Evolutionary conservation across 2,113 vertebrate species (phyloP), one percentile per base, ranked within the genome.

Genomic region (Phocoena phocoena): DNA sequence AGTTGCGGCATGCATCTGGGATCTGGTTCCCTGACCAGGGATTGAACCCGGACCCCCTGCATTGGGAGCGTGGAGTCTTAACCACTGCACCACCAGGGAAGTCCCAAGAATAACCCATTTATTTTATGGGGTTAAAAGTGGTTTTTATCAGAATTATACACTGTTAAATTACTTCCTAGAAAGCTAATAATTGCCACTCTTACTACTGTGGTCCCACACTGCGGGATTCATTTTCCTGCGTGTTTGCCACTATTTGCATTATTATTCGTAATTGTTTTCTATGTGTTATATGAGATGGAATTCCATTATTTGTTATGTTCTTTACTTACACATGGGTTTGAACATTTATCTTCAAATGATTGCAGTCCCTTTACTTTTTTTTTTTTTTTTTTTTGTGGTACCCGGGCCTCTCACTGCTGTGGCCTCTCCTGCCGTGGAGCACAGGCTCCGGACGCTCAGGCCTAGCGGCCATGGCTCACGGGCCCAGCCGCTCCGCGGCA

Each of bases 311-410:
- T 50, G 10, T 87, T 55, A 63, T 79, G 41, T 91, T 93, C 1
- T 65, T 74, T 31, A 6, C 63, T 81, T 81, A 58, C 21, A 36
- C 3, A 5, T 68, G 58, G 86, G 5, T 85, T 85, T 95, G 41
- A 91, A 71, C 50, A 76, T 77, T 88, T 83, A 62, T 93, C 58
- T 77, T 82, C 31, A 82, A 21, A 80, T 33, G 33, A 58, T 97
- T 94, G 5, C 1, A n/a, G 7, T 38, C 14, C 25, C 63, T 62
- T 95, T 93, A 8, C 2, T 41, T 79, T 80, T 36, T 44, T 44
- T 44, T 2, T 44, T 44, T 44, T 44, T 47, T 47, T 44, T 47
- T 47, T 47, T 47, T 47, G 44, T 2, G 44, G 44, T 47, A 47
- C 9, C 1, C 10, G 44, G 44, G 44, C 44, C 44, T 44, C 44